Conservation (phyloP, 2,888 invertebrate species). For the Polydrusus tereticollis region DNA sequence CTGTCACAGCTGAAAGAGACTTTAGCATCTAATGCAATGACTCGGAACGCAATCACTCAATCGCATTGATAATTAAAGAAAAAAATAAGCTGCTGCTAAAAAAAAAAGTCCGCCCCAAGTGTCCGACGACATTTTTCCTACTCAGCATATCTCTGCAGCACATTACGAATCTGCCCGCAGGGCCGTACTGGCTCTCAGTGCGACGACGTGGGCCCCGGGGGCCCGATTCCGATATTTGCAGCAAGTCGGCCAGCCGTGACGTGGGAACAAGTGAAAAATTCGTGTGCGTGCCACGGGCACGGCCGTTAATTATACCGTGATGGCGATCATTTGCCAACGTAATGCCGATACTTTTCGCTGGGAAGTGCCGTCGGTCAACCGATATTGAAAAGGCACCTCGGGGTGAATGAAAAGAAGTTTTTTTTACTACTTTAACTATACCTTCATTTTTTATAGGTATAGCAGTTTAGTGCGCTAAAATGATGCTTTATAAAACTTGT, state of each 20-base stretch:
- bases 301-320: conserved; percentile 43
- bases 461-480: too few relatives aligned
- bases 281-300: conserved; percentile 45
- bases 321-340: conserved; percentile 47
- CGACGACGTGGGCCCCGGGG: conserved; percentile 16
- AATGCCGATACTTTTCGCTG: conserved; percentile 46
- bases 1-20: too few relatives aligned
- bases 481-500: too few relatives aligned
- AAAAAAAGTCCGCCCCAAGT: not conserved
- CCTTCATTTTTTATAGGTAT: too few relatives aligned
- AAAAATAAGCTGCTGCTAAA: not conserved
- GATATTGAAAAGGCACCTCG: conserved; percentile 30
- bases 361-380: conserved; percentile 16
- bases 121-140: conserved; percentile 5
- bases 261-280: conserved; percentile 48
- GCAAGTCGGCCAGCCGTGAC: conserved; percentile 43
- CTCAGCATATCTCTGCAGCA: conserved; percentile 1
- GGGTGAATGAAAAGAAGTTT: not conserved
- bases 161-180: conserved; percentile 31
- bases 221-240: conserved; percentile 38
- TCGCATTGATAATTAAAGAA: not conserved
- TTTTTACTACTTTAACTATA: not conserved
- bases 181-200: conserved; percentile 26
- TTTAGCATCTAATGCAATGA: too few relatives aligned
- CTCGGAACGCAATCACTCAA: too few relatives aligned